phyloP scores from a whole-genome alignment of 2,888 invertebrate species.

The Taenaris catops region DNA sequence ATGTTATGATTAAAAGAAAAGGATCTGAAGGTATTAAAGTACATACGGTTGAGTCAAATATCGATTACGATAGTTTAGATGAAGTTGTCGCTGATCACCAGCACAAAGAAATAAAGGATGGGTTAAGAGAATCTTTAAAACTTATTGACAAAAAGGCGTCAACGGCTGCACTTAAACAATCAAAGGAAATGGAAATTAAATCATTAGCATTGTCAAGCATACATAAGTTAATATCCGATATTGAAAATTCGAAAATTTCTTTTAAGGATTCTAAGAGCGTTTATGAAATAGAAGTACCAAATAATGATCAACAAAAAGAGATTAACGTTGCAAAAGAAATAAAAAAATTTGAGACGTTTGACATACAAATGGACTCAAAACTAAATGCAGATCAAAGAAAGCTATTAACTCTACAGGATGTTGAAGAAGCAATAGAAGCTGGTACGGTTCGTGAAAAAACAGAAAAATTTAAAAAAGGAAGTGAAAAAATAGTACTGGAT shows the following conservation, averaged over 20 bases:
- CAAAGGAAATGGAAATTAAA: neutral
- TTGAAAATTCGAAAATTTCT: constrained; percentile 1
- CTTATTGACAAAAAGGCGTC: neutral
- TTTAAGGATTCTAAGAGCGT: neutral
- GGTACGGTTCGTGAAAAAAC: constrained; percentile 35
- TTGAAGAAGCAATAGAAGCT: constrained; percentile 33
- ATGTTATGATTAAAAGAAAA: neutral
- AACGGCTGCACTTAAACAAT: constrained; percentile 4
- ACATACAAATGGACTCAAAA: constrained; percentile 20
- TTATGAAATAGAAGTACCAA: no score
- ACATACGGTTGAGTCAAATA: no score
- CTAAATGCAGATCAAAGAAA: constrained; percentile 30
- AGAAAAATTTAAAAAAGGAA: constrained; percentile 25
- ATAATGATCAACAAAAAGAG: constrained; percentile 3
- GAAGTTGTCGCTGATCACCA: no score
- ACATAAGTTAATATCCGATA: constrained; percentile 9
- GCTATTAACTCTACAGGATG: constrained; percentile 29
- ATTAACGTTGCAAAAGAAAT: constrained; percentile 25
- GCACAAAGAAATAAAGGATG: no score
- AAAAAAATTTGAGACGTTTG: constrained; percentile 26
- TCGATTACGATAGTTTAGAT: no score
- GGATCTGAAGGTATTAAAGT: no score
- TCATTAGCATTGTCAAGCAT: neutral
- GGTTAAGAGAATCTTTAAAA: no score
- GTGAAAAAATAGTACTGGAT: constrained; percentile 13